These are phyloP conservation scores for Nansenia antarctica DNA, from an alignment of 2,113 vertebrate genomes.

Conservation along the genomic window DNA sequence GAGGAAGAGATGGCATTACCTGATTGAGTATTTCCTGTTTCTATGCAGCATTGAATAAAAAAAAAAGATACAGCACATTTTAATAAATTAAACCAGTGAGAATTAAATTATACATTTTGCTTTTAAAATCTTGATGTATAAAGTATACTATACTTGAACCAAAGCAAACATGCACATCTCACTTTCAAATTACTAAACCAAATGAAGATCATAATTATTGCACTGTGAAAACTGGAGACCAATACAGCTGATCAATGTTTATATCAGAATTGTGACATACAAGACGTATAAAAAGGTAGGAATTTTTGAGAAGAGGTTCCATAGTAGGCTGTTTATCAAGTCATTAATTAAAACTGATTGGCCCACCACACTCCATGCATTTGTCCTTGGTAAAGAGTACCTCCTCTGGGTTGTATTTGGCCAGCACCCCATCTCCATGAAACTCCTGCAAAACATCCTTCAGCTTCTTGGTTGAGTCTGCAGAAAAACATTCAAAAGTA, in stretches of 20 bases:
- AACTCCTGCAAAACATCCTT: conserved; percentile 96
- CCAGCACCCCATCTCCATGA: conserved; percentile 89
- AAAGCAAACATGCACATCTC: background rate
- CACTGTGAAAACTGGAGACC: background rate
- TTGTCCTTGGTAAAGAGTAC: conserved; percentile 65
- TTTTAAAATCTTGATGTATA: background rate
- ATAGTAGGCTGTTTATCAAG: background rate
- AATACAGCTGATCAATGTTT: background rate
- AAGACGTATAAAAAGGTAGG: too few species aligned
- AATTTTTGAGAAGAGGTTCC: too few species aligned
- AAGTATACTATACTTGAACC: background rate
- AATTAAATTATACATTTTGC: background rate
- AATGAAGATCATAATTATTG: background rate
- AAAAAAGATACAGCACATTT: conserved; percentile 17
- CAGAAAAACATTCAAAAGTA: conserved; percentile 35
- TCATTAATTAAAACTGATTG: background rate
- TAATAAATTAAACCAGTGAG: too few species aligned
- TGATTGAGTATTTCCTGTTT: conserved; percentile 95
- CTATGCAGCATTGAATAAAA: conserved; percentile 70
- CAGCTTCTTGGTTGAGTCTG: conserved; percentile 95
- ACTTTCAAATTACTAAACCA: background rate
- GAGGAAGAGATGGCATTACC: conserved; percentile 71
- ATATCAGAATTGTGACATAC: background rate
- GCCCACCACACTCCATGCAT: background rate
- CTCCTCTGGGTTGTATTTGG: conserved; percentile 95